Evolutionary conservation across 2,888 invertebrate genomes (phyloP), one percentile per base, ranked within the genome.

Genomic region (Drosophila paranaensis): DNA sequence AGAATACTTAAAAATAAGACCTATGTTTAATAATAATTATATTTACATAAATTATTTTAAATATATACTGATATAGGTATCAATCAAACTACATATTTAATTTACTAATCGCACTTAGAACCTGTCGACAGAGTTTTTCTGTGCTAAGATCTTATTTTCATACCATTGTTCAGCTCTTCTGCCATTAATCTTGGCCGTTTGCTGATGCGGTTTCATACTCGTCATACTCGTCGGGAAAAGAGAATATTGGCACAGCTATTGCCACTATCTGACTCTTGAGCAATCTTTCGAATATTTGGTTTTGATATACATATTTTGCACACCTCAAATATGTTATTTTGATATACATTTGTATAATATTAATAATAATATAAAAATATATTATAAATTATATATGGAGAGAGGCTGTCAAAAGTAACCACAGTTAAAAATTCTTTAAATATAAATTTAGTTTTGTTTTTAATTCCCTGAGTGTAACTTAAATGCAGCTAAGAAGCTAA

Each of bases 131-230:
- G 1, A n/a, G 6, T 2, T 25, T n/a, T 10, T 53, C 3, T 39
- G 5, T 10, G 11, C 11, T 4, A n/a, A 6, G 14, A 0, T 4
- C 5, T 14, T 9, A 8, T 14, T 14, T 25, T 20, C 4, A 6
- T 16, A 1, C 33, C 39, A 66, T 27, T 54, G 39, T 54, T 35
- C 35, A 43, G 14, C 30, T 37, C 11, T 27, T 39, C 14, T 20
- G 9, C 51, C 56, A 61, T 61, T 58, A 68, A 61, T 76, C 53
- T 60, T 48, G 25, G 13, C 20, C 35, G n/a, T 39, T 39, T 40
- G 35, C 13, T 45, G 37, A 33, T 60, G 58, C 10, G 54, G 11
- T 33, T 16, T 11, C 6, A 33, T 33, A 11, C 11, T 33, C 30
- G 30, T 48, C 16, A n/a, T n/a, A n/a, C 1, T 0, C 6, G 11